These are phyloP conservation scores for Carcharodon carcharias DNA, from an alignment of 2,797 vertebrate genomes.

Conservation along the genomic window DNA sequence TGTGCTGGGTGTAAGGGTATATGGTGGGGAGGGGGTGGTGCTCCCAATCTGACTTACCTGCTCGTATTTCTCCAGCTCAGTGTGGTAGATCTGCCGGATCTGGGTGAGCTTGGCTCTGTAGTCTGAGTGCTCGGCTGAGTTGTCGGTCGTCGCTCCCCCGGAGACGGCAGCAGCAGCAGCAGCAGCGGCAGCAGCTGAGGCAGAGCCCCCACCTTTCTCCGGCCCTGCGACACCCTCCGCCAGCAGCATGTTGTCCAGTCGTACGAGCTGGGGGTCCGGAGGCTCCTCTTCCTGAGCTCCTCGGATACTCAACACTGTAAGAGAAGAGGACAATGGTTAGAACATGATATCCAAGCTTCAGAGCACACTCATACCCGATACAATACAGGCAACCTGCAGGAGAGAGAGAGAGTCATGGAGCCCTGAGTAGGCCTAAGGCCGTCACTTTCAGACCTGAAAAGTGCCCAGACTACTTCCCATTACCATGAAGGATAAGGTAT, in stretches of 20 bases:
- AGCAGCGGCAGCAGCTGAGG: conserved; percentile 77
- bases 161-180: conserved; percentile 53
- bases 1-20: too few species aligned
- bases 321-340: conserved; percentile 33
- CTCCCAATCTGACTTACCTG: conserved; percentile 64
- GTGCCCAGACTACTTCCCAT: too few species aligned
- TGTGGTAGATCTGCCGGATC: conserved; percentile 98
- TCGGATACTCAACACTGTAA: conserved; percentile 88
- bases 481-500: too few species aligned
- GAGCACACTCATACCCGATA: background rate
- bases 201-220: conserved; percentile 85
- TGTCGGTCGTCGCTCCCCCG: conserved; percentile 73
- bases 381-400: too few species aligned
- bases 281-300: conserved; percentile 95
- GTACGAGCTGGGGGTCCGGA: conserved; percentile 91
- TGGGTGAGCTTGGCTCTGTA: conserved; percentile 94
- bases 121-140: conserved; percentile 88
- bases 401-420: too few species aligned
- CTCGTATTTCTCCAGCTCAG: conserved; percentile 96
- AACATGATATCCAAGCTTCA: background rate
- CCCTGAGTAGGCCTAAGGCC: too few species aligned
- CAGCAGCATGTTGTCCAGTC: conserved; percentile 96
- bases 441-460: too few species aligned
- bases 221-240: conserved; percentile 91
- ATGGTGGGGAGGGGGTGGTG: too few species aligned